These are phyloP conservation scores for Mormoops blainvillei DNA, from an alignment of 2,113 vertebrate species.

Conservation along the genomic window DNA sequence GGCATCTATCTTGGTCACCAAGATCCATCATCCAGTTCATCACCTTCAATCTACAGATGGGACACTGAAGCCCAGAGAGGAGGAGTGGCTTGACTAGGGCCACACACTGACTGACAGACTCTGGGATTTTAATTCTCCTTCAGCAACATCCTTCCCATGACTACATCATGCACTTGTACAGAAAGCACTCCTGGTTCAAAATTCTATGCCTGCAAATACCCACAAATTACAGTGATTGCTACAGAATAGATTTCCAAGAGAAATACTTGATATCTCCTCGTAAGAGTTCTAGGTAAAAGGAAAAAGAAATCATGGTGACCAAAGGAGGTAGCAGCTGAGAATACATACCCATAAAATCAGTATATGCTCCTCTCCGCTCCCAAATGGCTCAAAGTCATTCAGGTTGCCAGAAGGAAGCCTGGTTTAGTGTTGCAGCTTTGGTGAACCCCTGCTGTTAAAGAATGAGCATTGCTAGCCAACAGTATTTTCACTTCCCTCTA, in stretches of 20 bases:
- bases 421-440: not conserved
- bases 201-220: not conserved
- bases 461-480: conserved; percentile 52
- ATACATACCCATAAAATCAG: not conserved
- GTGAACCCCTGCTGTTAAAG: not conserved
- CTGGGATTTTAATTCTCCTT: not conserved
- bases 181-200: not conserved
- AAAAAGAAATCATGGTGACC: not conserved
- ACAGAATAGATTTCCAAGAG: not conserved
- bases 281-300: not conserved
- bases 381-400: not conserved
- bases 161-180: too few species aligned
- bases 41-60: not conserved
- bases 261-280: not conserved
- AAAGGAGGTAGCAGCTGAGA: not conserved
- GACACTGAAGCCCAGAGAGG: not conserved
- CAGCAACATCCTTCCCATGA: not conserved
- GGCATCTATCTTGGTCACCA: not conserved
- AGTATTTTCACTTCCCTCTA: conserved; percentile 49
- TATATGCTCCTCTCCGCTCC: not conserved
- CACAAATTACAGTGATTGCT: not conserved
- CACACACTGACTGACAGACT: not conserved
- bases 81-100: not conserved
- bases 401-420: not conserved
- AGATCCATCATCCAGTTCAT: not conserved